Base-by-base conservation (phyloP, 2,888 invertebrate species). In the Caenorhabditis sp. region DNA sequence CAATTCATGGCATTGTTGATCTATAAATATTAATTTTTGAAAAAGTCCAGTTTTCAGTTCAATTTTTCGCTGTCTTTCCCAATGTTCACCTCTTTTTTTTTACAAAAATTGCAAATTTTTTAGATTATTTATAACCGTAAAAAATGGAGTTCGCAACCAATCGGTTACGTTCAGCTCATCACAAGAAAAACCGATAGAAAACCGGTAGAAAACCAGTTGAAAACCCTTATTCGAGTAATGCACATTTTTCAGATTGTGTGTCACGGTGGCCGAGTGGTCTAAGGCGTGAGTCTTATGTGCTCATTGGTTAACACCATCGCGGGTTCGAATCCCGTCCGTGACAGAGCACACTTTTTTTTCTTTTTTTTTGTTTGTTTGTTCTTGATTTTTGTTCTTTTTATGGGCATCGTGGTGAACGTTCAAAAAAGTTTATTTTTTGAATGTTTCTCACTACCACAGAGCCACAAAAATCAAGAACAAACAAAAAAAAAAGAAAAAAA, bases 271-370 rank as follows among this genome's bases (percentile, higher is more conserved):
- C 67, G 67, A 67, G 67, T 36, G 67, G 67, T 67, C 68, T 53
- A 68, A 68, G 68, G 68, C 68, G 68, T 62, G 68, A 54, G 68
- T 63, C 68, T 63, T 68, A 68, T 63, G 68, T 31, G 59, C 68
- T 68, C 68, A 62, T 63, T 68, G 62, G 68, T 53, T 24, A 10
- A 59, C 19, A 62, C 68, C 68, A 63, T 59, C 68, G 68, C 68
- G 68, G 68, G 68, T 68, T 68, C 68, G 68, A 68, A 59, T 68
- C 68, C 68, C 68, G 43, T 43, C 43, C 43, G 43, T 43, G 43
- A 43, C 43, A 43, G 12, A 43, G 2, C 8, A 43, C 12, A 43
- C 17, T 12, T 43, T 10, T 10, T 43, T 43, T 10, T 43, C 14
- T 43, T 43, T 43, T 3, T 17, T 62, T 55, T 54, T 31, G 4